These are phyloP conservation scores for Drosophila teissieri DNA, from an alignment of 1,140 invertebrate genomes.

Conservation along the genomic window DNA sequence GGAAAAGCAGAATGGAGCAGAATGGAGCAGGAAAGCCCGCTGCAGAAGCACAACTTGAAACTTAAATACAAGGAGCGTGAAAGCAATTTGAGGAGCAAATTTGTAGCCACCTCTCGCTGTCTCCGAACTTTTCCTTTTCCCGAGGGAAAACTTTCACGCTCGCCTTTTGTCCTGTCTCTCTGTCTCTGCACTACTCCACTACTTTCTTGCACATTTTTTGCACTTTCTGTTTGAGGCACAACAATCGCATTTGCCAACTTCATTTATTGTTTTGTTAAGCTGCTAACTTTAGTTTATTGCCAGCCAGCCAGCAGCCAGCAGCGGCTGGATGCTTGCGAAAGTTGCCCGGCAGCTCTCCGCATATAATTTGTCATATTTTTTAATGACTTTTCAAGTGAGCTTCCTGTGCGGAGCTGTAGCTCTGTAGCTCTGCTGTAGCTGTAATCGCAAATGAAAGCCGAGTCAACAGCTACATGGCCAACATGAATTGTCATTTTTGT, in stretches of 20 bases:
- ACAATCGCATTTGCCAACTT: constrained; percentile 81
- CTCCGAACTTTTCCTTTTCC: constrained; percentile 58
- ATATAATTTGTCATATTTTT: constrained; percentile 81
- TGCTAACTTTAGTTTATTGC: constrained; percentile 82
- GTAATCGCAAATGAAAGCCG: constrained; percentile 62
- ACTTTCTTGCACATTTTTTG: constrained; percentile 19
- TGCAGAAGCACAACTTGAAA: constrained; percentile 57
- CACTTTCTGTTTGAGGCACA: constrained; percentile 55
- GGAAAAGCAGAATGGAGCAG: constrained; percentile 16
- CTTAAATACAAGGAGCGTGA: constrained; percentile 69
- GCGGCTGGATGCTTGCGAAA: constrained; percentile 34
- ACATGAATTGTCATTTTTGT: constrained; percentile 51
- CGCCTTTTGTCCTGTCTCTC: constrained; percentile 21
- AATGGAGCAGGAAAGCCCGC: constrained; percentile 18
- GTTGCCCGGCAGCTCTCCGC: constrained; percentile 30
- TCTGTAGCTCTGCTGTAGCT: too few relatives aligned
- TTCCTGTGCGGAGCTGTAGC: constrained; percentile 41
- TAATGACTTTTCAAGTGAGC: constrained; percentile 76
- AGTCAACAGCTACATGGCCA: constrained; percentile 38
- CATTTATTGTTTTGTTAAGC: constrained; percentile 82
- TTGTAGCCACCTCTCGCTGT: constrained; percentile 36
- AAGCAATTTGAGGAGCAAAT: constrained; percentile 57
- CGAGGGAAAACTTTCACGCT: constrained; percentile 47
- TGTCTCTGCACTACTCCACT: background rate
- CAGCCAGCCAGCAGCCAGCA: constrained; percentile 53